Evolutionary conservation across 1,140 invertebrate species (phyloP).

Genomic region (Calephelis virginiensis): DNA sequence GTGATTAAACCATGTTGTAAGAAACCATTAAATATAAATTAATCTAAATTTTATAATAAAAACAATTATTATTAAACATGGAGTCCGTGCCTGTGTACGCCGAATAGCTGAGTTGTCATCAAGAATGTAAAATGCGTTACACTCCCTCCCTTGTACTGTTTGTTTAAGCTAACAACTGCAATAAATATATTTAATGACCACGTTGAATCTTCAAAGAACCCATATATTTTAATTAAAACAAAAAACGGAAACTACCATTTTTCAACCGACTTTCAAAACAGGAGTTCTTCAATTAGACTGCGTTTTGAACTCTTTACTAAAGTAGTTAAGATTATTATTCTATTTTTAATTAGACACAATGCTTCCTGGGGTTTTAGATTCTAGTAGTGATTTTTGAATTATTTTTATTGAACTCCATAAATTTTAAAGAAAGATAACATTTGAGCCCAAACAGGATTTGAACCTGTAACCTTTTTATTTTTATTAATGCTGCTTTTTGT

Average conservation of each 20-base stretch:
- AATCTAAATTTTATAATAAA: neutral
- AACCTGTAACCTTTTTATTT: too few relatives aligned
- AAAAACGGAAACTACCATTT: conserved; percentile 13
- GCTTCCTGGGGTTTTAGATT: neutral
- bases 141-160: conserved; percentile 54
- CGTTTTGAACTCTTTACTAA: too few relatives aligned
- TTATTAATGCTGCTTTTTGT: too few relatives aligned
- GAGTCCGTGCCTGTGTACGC: conserved; percentile 51
- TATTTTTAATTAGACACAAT: neutral
- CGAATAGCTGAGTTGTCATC: conserved; percentile 69
- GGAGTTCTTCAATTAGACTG: too few relatives aligned
- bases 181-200: conserved; percentile 70
- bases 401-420: too few relatives aligned
- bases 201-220: conserved; percentile 49
- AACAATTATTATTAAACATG: neutral
- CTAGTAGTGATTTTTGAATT: too few relatives aligned
- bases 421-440: too few relatives aligned
- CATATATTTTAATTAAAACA: conserved; percentile 20
- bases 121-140: conserved; percentile 68
- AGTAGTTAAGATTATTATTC: neutral
- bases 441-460: too few relatives aligned
- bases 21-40: too few relatives aligned
- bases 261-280: too few relatives aligned
- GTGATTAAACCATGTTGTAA: too few relatives aligned
- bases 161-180: conserved; percentile 62